Base-by-base conservation (phyloP, 2,888 invertebrate genomes). In the Brachylomia viminalis region DNA sequence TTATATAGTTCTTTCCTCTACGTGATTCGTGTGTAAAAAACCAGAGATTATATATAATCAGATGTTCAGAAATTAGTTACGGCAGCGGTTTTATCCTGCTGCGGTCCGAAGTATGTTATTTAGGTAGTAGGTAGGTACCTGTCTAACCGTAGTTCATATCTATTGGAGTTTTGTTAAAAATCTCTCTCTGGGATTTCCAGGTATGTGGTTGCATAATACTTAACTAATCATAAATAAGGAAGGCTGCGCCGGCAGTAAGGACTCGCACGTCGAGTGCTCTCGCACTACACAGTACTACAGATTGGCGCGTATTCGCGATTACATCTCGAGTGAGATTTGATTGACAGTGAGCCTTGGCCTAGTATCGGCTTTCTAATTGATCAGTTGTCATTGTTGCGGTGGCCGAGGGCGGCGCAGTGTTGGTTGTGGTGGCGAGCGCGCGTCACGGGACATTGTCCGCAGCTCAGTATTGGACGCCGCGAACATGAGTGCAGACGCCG, bases 261-360 rank as follows among this genome's bases (percentile, higher is more conserved):
- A 81, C 74, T 80, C 67, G 59, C 47, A n/a, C 17, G 17, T 38
- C 80, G 38, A 71, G 30, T 30, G 75, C 54, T 56, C 33, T 33
- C 62, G 27, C 66, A 58, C 59, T 27, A 54, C 61, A 47, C 59
- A 52, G 45, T 38, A 15, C 72, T 52, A 49, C 52, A 42, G 49
- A 42, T 65, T 61, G 68, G 66, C 62, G 65, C 61, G 76, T 72
- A 72, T 79, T 83, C 67, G 71, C 68, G 64, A 82, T 78, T 86
- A 74, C 76, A 86, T 82, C 84, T 84, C 82, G 68, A 77, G 49
- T 66, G 76, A 75, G 86, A 67, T 81, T 86, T 83, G 86, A 87
- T 87, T 85, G 86, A 87, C 85, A 87, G 68, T 52, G 61, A 80
- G 72, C 91, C 92, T 85, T 90, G 92, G 86, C 87, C 89, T 71